phyloP scores from a whole-genome alignment of 2,888 invertebrate genomes.

The Folsomia manolachei region DNA sequence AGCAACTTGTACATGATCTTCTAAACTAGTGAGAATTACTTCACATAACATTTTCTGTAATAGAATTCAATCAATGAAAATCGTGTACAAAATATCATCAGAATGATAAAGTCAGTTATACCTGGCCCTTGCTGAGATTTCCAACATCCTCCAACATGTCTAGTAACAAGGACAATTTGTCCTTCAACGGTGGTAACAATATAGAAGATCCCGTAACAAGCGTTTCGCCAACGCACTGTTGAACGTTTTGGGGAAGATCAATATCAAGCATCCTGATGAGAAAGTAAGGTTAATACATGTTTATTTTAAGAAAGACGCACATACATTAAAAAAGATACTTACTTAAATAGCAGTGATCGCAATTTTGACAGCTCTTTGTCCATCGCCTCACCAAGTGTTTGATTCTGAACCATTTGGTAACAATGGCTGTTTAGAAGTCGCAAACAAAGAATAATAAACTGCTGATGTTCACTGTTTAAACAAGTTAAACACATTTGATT shows the following conservation, averaged over 20 bases:
- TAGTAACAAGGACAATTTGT: constrained; percentile 62
- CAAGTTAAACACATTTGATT: neutral
- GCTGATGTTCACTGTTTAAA: constrained; percentile 57
- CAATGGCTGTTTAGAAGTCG: constrained; percentile 62
- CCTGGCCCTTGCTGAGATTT: constrained; percentile 61
- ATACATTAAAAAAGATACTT: constrained; percentile 27
- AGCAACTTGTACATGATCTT: constrained; percentile 62
- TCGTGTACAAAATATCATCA: neutral
- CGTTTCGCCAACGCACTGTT: constrained; percentile 60
- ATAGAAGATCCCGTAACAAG: constrained; percentile 62
- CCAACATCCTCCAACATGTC: constrained; percentile 60
- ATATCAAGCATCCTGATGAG: constrained; percentile 49
- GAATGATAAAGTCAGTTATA: constrained; percentile 41
- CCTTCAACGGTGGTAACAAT: constrained; percentile 61
- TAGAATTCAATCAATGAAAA: constrained; percentile 19
- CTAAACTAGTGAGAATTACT: constrained; percentile 63
- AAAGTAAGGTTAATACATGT: too few relatives aligned
- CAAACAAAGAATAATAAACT: constrained; percentile 61
- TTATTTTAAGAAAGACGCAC: neutral
- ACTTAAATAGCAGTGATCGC: constrained; percentile 61
- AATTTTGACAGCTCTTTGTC: constrained; percentile 60
- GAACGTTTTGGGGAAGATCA: constrained; percentile 55
- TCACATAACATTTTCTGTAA: constrained; percentile 61
- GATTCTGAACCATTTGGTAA: constrained; percentile 57
- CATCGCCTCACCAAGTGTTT: constrained; percentile 57